Percentiles rank a stretch among this genome's conserved stretches.
These are phyloP conservation scores for Psilopsiagon aymara DNA, from an alignment of 2,113 vertebrate genomes.

Conservation along the genomic window DNA sequence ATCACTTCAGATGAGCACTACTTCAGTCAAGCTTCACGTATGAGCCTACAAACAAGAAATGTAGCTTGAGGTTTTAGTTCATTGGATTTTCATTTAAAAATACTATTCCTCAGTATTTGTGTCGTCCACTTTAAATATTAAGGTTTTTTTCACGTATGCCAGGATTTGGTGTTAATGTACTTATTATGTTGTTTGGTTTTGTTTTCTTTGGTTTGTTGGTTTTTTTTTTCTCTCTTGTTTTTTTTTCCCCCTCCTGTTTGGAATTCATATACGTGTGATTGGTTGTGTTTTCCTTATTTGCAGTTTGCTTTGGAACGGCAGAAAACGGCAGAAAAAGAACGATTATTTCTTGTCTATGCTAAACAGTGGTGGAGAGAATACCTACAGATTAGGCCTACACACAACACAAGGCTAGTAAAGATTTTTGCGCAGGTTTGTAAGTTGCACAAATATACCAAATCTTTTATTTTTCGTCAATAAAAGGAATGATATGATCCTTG, in stretches of 20 bases:
- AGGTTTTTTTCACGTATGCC: not conserved
- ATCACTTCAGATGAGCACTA: not conserved
- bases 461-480: not conserved
- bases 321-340: slow-evolving; percentile 92
- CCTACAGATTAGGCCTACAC: slow-evolving; percentile 90
- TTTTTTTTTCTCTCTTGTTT: no score
- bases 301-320: slow-evolving; percentile 92
- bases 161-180: not conserved
- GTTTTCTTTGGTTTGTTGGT: not conserved
- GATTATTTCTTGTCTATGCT: slow-evolving; percentile 94
- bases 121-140: not conserved
- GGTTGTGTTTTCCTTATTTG: not conserved
- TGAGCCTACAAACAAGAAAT: not conserved
- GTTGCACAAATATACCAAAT: not conserved
- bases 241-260: not conserved
- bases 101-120: not conserved
- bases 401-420: slow-evolving; percentile 92
- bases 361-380: slow-evolving; percentile 99
- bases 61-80: not conserved
- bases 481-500: not conserved
- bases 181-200: not conserved
- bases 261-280: not conserved
- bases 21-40: not conserved
- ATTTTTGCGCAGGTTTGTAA: slow-evolving; percentile 96
- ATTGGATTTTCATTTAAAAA: not conserved